A percentile compares a stretch with the other conserved stretches of the same genome.
Evolutionary conservation across 2,888 invertebrate species (phyloP).

Genomic region (Ligdia adustata): DNA sequence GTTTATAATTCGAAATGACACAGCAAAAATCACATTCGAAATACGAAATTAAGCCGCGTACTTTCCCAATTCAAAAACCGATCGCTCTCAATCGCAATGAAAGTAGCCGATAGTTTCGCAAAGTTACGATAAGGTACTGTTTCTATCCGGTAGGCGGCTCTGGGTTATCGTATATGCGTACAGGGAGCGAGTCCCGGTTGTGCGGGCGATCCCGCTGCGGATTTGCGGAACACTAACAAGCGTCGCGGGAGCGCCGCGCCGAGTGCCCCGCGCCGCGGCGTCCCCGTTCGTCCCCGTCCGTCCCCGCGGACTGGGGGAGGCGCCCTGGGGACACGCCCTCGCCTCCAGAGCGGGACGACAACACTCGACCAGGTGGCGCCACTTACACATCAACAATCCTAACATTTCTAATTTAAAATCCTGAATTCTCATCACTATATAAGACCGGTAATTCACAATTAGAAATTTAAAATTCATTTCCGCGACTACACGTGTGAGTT

Average conservation of each 20-base stretch:
- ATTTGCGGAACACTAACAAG: slow-evolving; percentile 84
- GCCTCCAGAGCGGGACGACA: slow-evolving; percentile 80
- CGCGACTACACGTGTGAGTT: slow-evolving; percentile 43
- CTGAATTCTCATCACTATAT: slow-evolving; percentile 11
- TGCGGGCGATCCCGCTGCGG: slow-evolving; percentile 83
- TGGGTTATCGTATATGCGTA: slow-evolving; percentile 78
- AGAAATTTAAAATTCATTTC: slow-evolving; percentile 33
- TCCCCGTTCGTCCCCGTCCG: slow-evolving; percentile 81
- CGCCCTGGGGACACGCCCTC: slow-evolving; percentile 84
- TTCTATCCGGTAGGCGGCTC: slow-evolving; percentile 71
- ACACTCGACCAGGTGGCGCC: slow-evolving; percentile 72
- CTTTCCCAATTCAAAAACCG: slow-evolving; percentile 17
- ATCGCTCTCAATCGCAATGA: slow-evolving; percentile 1
- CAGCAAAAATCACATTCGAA: slow-evolving; percentile 22
- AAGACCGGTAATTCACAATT: slow-evolving; percentile 24
- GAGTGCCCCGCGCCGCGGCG: slow-evolving; percentile 81
- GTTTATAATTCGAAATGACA: slow-evolving; percentile 2
- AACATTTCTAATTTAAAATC: slow-evolving; percentile 36
- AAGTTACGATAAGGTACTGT: slow-evolving; percentile 39
- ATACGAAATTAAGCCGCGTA: slow-evolving; percentile 6
- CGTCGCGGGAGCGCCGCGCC: slow-evolving; percentile 80
- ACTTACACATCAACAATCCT: slow-evolving; percentile 46
- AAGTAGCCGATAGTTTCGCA: slow-evolving; percentile 14
- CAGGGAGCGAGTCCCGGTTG: slow-evolving; percentile 80
- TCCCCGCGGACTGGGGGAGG: slow-evolving; percentile 82